phyloP scores from a whole-genome alignment of 2,113 vertebrate species.

The Entosphenus tridentatus region DNA sequence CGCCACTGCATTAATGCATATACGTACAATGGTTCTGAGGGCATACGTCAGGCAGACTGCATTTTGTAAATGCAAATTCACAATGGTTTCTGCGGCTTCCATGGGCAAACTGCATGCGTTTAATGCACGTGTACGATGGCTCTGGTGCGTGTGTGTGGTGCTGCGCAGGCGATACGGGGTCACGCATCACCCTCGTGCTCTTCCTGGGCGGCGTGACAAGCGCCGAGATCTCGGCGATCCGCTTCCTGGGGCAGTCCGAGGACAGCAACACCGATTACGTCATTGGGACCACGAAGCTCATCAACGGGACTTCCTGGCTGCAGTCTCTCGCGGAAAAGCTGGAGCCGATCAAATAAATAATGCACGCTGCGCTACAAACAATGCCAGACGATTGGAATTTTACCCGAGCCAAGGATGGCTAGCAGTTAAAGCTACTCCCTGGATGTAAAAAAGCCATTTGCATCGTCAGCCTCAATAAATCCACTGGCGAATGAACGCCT shows the following conservation, averaged over 20 bases:
- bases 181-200: slow-evolving; percentile 62
- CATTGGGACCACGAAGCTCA: slow-evolving; percentile 78
- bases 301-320: slow-evolving; percentile 75
- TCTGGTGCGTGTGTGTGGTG: not conserved
- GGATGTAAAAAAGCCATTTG: too few species aligned
- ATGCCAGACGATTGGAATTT: not conserved
- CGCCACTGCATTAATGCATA: too few species aligned
- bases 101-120: too few species aligned
- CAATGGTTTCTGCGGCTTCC: too few species aligned
- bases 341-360: slow-evolving; percentile 19
- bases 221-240: slow-evolving; percentile 69
- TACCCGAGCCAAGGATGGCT: not conserved
- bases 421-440: too few species aligned
- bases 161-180: not conserved
- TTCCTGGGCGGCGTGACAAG: slow-evolving; percentile 84
- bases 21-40: too few species aligned
- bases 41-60: too few species aligned
- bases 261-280: slow-evolving; percentile 85
- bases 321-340: slow-evolving; percentile 81
- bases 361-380: not conserved
- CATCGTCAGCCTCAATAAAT: too few species aligned
- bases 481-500: too few species aligned
- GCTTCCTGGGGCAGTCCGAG: slow-evolving; percentile 87
- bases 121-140: not conserved
- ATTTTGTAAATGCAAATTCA: too few species aligned